Evolutionary conservation across 2,888 invertebrate genomes (phyloP).

Genomic region (Dynastes tityus): DNA sequence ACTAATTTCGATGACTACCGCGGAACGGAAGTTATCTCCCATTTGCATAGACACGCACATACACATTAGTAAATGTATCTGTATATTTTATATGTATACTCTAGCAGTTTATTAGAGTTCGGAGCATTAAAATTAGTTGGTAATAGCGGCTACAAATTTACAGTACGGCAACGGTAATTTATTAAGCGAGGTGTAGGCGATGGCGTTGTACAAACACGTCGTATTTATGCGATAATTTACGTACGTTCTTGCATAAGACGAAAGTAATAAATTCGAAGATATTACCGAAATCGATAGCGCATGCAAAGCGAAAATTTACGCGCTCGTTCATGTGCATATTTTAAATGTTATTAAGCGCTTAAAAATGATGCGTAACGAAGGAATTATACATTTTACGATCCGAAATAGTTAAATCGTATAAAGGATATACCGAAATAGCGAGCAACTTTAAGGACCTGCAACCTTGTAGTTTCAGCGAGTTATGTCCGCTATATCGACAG

Average conservation of each 20-base stretch:
- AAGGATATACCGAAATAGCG: no score
- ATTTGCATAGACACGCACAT: neutral
- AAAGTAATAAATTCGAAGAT: slow-evolving; percentile 17
- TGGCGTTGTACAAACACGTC: neutral
- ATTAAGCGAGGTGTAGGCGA: neutral
- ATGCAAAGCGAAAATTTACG: neutral
- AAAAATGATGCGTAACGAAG: neutral
- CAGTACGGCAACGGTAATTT: neutral
- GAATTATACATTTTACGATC: no score
- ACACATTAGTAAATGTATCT: neutral
- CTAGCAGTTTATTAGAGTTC: neutral
- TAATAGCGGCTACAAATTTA: neutral
- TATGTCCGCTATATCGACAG: no score
- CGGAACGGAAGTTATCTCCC: no score
- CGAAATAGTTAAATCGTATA: no score
- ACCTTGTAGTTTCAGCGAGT: no score
- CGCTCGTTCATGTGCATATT: neutral
- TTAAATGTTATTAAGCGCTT: neutral
- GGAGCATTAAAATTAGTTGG: neutral
- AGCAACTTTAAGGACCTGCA: no score
- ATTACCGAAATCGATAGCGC: neutral
- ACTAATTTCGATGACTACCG: neutral
- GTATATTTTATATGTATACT: neutral
- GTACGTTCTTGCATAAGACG: neutral
- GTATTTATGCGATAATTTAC: slow-evolving; percentile 17